Evolutionary conservation across 2,888 invertebrate species (phyloP).

Genomic region (Tenthredo scrophulariae): DNA sequence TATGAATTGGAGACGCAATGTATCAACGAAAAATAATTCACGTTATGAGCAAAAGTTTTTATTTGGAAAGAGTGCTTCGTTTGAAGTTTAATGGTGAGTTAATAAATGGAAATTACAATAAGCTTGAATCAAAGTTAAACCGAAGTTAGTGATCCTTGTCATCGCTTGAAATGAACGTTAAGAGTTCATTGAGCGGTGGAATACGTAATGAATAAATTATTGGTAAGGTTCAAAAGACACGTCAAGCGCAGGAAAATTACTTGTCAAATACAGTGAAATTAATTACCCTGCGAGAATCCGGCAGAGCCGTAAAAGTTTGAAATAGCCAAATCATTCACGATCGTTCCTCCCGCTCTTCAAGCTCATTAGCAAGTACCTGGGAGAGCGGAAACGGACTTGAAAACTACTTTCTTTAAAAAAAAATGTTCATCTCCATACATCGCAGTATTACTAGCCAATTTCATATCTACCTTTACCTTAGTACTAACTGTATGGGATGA

Average conservation of each 20-base stretch:
- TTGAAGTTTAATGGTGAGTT: background rate
- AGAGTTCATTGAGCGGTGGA: background rate
- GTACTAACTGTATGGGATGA: background rate
- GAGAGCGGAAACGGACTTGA: background rate
- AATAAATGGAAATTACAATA: background rate
- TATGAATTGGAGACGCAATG: background rate
- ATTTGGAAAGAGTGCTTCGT: background rate
- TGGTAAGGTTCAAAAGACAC: constrained; percentile 19
- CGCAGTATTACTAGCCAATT: background rate
- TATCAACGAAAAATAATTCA: background rate
- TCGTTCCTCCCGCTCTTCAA: background rate
- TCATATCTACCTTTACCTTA: background rate
- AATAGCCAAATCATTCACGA: constrained; percentile 16
- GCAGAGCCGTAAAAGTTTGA: background rate
- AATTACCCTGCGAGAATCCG: constrained; percentile 13
- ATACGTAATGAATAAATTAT: constrained; percentile 8
- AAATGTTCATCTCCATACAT: background rate
- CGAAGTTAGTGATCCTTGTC: background rate
- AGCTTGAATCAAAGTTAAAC: background rate
- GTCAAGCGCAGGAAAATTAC: constrained; percentile 31
- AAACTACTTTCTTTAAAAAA: background rate
- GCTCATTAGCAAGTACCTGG: background rate
- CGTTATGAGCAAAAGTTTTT: background rate
- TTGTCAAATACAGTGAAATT: constrained; percentile 43
- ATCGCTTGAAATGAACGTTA: background rate